phyloP scores from a whole-genome alignment of 2,113 vertebrate genomes.

The Thinocorus orbignyianus region DNA sequence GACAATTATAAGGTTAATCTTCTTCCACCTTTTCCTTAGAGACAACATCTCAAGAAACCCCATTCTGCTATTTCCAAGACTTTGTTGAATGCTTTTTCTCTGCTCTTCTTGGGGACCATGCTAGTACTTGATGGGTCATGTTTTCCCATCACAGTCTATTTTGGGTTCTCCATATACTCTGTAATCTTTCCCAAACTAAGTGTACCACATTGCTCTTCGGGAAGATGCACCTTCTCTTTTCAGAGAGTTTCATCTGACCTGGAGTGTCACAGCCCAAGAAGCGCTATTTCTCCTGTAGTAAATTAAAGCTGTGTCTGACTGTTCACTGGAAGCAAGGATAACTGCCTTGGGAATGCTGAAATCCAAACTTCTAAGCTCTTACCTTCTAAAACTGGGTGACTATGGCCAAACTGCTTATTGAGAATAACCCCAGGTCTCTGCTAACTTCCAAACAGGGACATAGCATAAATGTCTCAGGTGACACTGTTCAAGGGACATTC shows the following conservation, averaged over 20 bases:
- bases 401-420: background rate
- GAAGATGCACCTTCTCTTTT: background rate
- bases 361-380: background rate
- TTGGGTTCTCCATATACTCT: background rate
- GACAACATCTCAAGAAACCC: background rate
- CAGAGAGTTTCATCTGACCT: background rate
- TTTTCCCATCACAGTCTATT: background rate
- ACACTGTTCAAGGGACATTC: rapidly evolving
- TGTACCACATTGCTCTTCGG: background rate
- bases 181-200: background rate
- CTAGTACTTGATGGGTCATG: background rate
- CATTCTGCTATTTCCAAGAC: background rate
- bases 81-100: background rate
- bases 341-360: background rate
- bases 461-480: background rate
- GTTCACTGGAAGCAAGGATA: background rate
- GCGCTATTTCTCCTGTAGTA: rapidly evolving
- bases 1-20: background rate
- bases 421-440: background rate
- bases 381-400: background rate
- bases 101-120: background rate
- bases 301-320: background rate
- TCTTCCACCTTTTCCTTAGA: background rate
- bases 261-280: background rate
- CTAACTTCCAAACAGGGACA: background rate